phyloP scores from a whole-genome alignment of 2,888 invertebrate species.

The Athalia cordata region DNA sequence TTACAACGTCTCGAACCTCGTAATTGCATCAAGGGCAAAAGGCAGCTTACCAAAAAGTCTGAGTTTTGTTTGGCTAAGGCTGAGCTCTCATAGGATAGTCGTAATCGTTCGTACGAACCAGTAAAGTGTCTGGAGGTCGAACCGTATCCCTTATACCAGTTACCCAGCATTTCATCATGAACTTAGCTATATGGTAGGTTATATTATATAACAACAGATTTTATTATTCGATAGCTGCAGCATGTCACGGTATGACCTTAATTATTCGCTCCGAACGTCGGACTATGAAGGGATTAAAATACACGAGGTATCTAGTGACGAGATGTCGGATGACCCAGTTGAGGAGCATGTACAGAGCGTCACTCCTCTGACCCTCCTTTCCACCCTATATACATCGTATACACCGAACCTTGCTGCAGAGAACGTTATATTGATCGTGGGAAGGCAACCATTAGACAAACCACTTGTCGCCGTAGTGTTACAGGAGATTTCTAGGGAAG shows the following conservation, averaged over 20 bases:
- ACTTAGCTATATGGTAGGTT: no score
- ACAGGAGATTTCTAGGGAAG: not conserved
- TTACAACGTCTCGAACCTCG: no score
- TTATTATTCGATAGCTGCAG: not conserved
- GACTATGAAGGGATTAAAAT: constrained; percentile 17
- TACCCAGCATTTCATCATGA: no score
- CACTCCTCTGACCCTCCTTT: constrained; percentile 3
- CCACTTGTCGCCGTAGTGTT: constrained; percentile 49
- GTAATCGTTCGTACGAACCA: no score
- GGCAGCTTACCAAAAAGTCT: no score
- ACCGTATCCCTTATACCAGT: no score
- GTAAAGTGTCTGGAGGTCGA: no score
- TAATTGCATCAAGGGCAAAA: no score
- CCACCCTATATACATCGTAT: no score
- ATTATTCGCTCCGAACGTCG: not conserved
- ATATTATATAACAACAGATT: not conserved
- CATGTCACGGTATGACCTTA: constrained; percentile 9
- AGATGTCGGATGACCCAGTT: constrained; percentile 40
- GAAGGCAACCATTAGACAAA: constrained; percentile 50
- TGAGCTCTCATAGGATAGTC: no score
- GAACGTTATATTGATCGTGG: constrained; percentile 49
- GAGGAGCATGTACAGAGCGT: constrained; percentile 12
- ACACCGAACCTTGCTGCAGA: not conserved
- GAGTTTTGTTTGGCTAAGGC: no score
- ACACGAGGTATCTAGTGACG: constrained; percentile 8